A percentile compares a stretch with the other conserved stretches of the same genome.
Conservation (phyloP, 2,888 invertebrate species). For the Euproctis similis region DNA sequence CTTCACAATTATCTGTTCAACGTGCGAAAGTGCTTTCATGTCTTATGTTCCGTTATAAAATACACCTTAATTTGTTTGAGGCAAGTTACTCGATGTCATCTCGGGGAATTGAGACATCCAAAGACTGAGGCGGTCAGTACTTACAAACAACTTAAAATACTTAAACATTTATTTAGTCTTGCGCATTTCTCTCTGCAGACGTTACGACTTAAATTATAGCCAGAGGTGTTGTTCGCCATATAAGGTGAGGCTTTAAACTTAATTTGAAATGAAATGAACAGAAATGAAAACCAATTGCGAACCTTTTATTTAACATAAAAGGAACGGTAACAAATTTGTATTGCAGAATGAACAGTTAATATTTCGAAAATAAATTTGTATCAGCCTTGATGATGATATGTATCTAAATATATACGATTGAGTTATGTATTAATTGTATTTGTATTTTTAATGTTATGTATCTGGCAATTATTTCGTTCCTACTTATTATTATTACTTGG, state of each 20-base stretch:
- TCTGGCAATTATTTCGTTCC: too few species aligned
- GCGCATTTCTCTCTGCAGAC: slow-evolving; percentile 38
- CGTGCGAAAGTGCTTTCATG: slow-evolving; percentile 28
- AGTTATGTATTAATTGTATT: too few species aligned
- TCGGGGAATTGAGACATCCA: slow-evolving; percentile 45
- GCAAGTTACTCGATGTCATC: slow-evolving; percentile 43
- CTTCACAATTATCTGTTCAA: slow-evolving; percentile 38
- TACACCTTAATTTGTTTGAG: slow-evolving; percentile 39
- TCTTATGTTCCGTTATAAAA: slow-evolving; percentile 21
- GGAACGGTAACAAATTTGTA: too few species aligned
- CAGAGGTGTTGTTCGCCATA: slow-evolving; percentile 19
- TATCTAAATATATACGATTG: too few species aligned
- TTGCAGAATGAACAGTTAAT: too few species aligned
- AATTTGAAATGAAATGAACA: slow-evolving; percentile 19
- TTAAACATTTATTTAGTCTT: slow-evolving; percentile 43
- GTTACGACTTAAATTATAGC: slow-evolving; percentile 37
- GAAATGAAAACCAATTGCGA: slow-evolving; percentile 17
- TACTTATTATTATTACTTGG: too few species aligned
- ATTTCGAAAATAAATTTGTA: too few species aligned
- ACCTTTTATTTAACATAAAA: too few species aligned
- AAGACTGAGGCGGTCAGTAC: slow-evolving; percentile 25
- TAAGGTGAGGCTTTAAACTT: slow-evolving; percentile 16
- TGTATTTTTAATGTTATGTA: too few species aligned
- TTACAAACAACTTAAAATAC: slow-evolving; percentile 37
- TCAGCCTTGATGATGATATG: too few species aligned